These are phyloP conservation scores for Drosophila ficusphila DNA, from an alignment of 1,140 invertebrate genomes.

Conservation along the genomic window DNA sequence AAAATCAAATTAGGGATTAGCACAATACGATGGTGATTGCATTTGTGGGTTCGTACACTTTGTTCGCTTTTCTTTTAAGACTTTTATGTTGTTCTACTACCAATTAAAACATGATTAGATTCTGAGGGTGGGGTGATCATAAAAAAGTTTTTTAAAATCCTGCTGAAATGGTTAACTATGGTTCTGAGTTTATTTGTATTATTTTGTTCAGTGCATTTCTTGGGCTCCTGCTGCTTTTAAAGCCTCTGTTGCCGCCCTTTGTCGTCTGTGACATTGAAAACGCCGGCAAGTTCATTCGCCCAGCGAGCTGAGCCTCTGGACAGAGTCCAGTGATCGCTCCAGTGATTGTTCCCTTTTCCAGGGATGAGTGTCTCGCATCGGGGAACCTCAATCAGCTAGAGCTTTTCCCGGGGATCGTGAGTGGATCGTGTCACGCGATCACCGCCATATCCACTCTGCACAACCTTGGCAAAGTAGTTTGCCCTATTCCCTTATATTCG, in stretches of 20 bases:
- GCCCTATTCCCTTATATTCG: slow-evolving; percentile 83
- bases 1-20: background rate
- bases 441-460: slow-evolving; percentile 1
- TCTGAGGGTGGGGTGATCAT: background rate
- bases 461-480: slow-evolving; percentile 83
- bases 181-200: background rate
- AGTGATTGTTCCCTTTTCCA: background rate
- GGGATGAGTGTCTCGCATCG: background rate
- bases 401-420: background rate
- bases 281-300: slow-evolving; percentile 76
- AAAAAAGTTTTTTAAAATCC: background rate
- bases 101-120: background rate
- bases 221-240: slow-evolving; percentile 8
- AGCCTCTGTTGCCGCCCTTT: slow-evolving; percentile 28
- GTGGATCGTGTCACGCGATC: slow-evolving; percentile 33
- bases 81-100: background rate
- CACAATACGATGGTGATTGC: background rate
- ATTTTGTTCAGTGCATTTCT: slow-evolving; percentile 8
- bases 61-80: background rate
- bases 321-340: slow-evolving; percentile 33
- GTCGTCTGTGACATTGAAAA: slow-evolving; percentile 76
- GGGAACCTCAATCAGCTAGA: background rate
- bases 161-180: background rate
- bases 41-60: background rate
- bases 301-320: slow-evolving; percentile 16